These are phyloP conservation scores for Phaenicophaeus curvirostris DNA, from an alignment of 2,797 vertebrate species.

Conservation along the genomic window DNA sequence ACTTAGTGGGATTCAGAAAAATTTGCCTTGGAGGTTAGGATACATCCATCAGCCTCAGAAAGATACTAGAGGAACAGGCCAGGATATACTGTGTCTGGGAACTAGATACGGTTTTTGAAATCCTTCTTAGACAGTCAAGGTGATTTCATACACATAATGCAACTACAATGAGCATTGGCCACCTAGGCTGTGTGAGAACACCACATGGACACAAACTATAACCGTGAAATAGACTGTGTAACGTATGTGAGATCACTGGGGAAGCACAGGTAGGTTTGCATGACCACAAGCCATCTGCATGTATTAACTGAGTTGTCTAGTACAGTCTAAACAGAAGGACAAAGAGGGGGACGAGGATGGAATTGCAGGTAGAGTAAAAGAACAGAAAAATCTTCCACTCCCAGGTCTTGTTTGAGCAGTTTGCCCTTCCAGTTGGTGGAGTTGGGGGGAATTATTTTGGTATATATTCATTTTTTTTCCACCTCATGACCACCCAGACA, in stretches of 20 bases:
- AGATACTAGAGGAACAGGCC: background rate
- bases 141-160: background rate
- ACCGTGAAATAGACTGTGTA: background rate
- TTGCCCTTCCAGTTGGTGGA: background rate
- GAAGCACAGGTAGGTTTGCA: background rate
- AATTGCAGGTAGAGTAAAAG: too few relatives aligned
- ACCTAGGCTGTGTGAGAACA: background rate
- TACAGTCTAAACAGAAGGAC: background rate
- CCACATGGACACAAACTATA: background rate
- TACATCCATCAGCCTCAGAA: background rate
- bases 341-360: accelerated
- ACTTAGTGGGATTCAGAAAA: background rate
- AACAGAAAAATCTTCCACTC: background rate
- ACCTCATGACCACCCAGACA: background rate
- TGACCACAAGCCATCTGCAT: background rate
- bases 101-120: background rate
- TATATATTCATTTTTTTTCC: background rate
- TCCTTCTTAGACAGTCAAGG: background rate
- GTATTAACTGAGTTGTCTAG: background rate
- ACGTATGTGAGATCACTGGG: background rate
- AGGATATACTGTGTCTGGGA: background rate
- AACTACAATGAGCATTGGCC: background rate
- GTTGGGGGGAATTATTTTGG: background rate
- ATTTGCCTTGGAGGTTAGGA: background rate
- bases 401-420: background rate